Conservation (phyloP, 2,113 vertebrate genomes). For the Cavia aperea region DNA sequence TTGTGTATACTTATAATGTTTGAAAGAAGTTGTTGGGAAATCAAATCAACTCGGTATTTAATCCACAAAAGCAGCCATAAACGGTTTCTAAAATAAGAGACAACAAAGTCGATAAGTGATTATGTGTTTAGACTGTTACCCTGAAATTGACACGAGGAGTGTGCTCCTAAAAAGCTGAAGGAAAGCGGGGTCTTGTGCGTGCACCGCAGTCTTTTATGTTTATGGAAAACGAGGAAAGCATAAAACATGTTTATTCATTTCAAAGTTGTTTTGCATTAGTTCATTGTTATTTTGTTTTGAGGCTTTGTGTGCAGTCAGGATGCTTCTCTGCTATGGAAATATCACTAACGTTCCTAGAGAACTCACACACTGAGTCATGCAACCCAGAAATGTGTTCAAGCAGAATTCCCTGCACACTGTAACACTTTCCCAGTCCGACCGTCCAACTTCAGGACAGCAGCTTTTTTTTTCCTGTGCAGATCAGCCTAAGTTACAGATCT, state of each 20-base stretch:
- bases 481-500: neutral
- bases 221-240: neutral
- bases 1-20: neutral
- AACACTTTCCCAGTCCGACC: neutral
- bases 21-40: neutral
- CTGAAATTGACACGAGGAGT: neutral
- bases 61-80: neutral
- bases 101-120: neutral
- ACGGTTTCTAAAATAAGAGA: slow-evolving; percentile 18
- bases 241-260: neutral
- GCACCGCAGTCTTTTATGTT: neutral
- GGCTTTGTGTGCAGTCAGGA: neutral
- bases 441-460: neutral
- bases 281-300: neutral
- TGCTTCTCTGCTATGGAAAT: neutral
- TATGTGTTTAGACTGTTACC: neutral
- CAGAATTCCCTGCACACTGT: neutral
- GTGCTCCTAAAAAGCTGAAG: neutral
- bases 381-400: neutral
- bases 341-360: neutral
- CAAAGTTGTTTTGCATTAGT: neutral
- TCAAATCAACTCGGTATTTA: slow-evolving; percentile 26
- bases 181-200: neutral
- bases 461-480: neutral
- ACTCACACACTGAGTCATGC: neutral